phyloP scores from a whole-genome alignment of 2,113 vertebrate species.

The Zapornia atra region DNA sequence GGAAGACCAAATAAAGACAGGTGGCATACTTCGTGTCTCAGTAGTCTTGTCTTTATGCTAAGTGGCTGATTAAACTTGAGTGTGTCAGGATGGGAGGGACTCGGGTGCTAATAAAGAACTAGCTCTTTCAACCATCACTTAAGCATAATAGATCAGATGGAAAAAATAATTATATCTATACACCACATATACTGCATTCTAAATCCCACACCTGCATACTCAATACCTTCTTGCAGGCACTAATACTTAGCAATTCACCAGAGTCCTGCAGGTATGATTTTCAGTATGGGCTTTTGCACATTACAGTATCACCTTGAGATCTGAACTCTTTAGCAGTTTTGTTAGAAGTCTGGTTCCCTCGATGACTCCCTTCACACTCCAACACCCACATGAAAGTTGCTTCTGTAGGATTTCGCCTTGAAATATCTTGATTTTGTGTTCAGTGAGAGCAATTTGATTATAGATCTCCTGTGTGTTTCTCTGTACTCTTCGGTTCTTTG shows the following conservation, averaged over 20 bases:
- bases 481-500: background rate
- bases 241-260: background rate
- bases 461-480: background rate
- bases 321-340: background rate
- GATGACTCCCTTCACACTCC: background rate
- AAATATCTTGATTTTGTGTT: conserved; percentile 18
- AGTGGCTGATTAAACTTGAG: background rate
- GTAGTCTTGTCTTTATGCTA: background rate
- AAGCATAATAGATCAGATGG: background rate
- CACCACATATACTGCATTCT: background rate
- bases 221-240: background rate
- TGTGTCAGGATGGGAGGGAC: background rate
- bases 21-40: background rate
- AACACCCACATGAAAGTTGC: background rate
- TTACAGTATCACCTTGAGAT: background rate
- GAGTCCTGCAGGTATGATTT: background rate
- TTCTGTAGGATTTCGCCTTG: background rate
- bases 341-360: background rate
- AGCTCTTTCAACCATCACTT: background rate
- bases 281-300: background rate
- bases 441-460: background rate
- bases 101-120: background rate
- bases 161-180: background rate
- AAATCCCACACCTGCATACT: background rate
- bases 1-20: background rate